Evolutionary conservation across 2,888 invertebrate species (phyloP).

Genomic region (Proisotoma minuta): DNA sequence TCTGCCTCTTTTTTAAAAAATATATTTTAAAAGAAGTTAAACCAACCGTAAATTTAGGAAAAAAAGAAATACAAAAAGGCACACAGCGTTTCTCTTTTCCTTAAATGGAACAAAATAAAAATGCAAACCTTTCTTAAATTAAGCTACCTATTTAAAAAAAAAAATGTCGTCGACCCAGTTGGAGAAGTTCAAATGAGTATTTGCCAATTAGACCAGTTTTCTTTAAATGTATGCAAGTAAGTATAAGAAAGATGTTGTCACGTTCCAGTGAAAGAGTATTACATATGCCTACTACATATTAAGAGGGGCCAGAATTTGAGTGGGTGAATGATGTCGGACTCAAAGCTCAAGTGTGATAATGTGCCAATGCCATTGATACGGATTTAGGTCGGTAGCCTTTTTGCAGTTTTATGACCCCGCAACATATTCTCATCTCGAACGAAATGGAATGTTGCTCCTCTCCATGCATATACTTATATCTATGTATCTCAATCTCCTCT

Average conservation of each 20-base stretch:
- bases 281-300: no score
- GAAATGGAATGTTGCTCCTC: no score
- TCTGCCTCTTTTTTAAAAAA: neutral
- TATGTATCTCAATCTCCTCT: no score
- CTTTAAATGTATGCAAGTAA: no score
- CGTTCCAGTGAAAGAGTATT: no score
- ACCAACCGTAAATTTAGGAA: neutral
- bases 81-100: neutral
- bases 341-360: neutral
- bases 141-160: neutral
- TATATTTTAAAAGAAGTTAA: neutral
- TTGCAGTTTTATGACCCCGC: neutral
- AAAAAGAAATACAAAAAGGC: neutral
- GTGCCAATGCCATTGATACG: slow-evolving; percentile 2
- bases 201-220: neutral
- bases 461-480: no score
- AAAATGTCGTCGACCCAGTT: neutral
- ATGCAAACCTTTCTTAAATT: neutral
- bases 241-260: no score
- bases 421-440: no score
- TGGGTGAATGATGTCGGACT: neutral
- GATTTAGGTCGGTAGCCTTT: slow-evolving; percentile 6
- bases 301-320: no score
- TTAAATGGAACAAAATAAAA: slow-evolving; percentile 5
- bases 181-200: neutral